Base-by-base conservation (phyloP, 2,888 invertebrate genomes). In the Euplexia lucipara region DNA sequence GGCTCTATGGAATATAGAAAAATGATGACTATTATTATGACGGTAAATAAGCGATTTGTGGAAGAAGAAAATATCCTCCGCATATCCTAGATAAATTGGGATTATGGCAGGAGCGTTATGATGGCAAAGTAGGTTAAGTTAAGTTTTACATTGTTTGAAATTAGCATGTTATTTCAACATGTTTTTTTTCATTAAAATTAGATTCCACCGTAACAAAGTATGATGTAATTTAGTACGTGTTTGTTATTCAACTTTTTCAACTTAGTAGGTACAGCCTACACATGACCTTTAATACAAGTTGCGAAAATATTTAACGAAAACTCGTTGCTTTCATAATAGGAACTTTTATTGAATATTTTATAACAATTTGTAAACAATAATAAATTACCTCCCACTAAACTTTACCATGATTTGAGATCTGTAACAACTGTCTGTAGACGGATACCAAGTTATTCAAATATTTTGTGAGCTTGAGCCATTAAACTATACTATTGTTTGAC, bases 181-280 rank as follows among this genome's bases (percentile, higher is more conserved):
- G 35, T 41, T 16, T 9, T 42, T 18, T 49, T 48, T 39, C 1
- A 16, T 37, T 64, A 44, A 16, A 35, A 56, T 22, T 7, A 51
- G 22, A 51, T 35, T 45, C 6, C 8, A 32, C 1, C 9, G 14
- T 47, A 52, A n/a, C 22, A 14, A 32, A 18, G 1, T 22, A 45
- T 14, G 45, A 37, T 30, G 10, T 20, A 10, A 20, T 14, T 16
- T 10, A 1, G 10, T 44, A 18, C n/a, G n/a, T n/a, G n/a, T 30
- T 30, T 14, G 26, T 34, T 47, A 18, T 26, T 35, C 45, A 54
- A 14, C 35, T 37, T 48, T 32, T 22, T 22, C 0, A 34, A 26
- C n/a, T 42, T 18, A n/a, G 7, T n/a, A n/a, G n/a, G n/a, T 22
- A 30, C 26, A 16, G 30, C 69, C 69, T 35, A 51, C 49, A 41